phyloP scores from a whole-genome alignment of 1,140 invertebrate genomes.

The Philopotamus ludificatus region DNA sequence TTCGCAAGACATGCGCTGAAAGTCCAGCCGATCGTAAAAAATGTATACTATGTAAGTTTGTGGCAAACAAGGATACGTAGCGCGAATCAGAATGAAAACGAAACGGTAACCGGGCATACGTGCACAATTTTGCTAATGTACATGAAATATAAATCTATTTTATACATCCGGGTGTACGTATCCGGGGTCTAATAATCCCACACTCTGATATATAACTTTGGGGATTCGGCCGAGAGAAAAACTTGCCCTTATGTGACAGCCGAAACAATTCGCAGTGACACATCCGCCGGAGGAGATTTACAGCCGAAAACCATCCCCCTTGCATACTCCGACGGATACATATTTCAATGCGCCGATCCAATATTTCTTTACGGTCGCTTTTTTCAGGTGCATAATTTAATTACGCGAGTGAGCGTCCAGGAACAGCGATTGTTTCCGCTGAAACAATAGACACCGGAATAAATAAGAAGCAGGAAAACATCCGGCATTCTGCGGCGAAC shows the following conservation, averaged over 20 bases:
- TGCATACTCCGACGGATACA: not conserved
- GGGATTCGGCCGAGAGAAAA: constrained; percentile 1
- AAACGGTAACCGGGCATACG: no score
- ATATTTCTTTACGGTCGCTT: not conserved
- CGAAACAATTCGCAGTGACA: constrained; percentile 21
- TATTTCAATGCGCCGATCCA: not conserved
- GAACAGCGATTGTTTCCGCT: not conserved
- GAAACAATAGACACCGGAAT: not conserved
- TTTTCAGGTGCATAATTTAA: constrained; percentile 1
- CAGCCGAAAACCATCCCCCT: no score
- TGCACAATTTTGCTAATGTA: no score
- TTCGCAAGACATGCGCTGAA: no score
- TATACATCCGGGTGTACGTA: no score
- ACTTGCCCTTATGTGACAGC: constrained; percentile 12
- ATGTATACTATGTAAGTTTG: no score
- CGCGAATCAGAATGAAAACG: no score
- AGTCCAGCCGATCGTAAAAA: no score
- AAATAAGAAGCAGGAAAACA: not conserved
- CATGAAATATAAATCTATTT: no score
- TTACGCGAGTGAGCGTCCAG: not conserved
- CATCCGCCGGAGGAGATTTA: constrained; percentile 20
- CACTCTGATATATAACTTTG: not conserved
- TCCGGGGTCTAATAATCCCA: no score
- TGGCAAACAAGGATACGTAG: no score
- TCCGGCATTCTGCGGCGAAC: not conserved